Evolutionary conservation across 2,797 vertebrate species (phyloP).

Genomic region (Scarus forsteni): DNA sequence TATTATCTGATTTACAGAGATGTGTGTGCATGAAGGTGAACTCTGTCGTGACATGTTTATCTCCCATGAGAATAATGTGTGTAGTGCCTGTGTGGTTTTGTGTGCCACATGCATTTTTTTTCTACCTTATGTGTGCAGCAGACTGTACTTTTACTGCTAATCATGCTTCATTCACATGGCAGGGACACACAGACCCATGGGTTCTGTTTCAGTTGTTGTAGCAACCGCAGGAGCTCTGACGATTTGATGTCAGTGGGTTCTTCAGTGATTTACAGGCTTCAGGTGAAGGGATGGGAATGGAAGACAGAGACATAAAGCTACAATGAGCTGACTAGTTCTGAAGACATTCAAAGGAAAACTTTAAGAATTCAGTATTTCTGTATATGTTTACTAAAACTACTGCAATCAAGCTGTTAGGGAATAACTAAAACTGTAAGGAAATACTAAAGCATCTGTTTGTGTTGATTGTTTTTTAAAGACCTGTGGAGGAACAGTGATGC

Average conservation of each 20-base stretch:
- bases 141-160: conserved; percentile 49
- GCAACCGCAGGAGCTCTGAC: conserved; percentile 54
- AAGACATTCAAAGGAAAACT: neutral
- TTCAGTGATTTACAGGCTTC: conserved; percentile 46
- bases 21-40: conserved; percentile 50
- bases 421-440: neutral
- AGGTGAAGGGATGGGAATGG: conserved; percentile 8
- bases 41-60: conserved; percentile 62
- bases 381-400: neutral
- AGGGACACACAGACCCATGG: conserved; percentile 50
- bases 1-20: conserved; percentile 25
- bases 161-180: conserved; percentile 52
- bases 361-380: neutral
- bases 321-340: neutral
- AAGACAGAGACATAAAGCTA: neutral
- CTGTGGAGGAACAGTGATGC: neutral
- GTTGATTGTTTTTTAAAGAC: neutral
- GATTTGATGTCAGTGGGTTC: conserved; percentile 21
- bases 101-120: conserved; percentile 12
- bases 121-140: conserved; percentile 38
- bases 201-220: conserved; percentile 68
- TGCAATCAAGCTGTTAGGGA: neutral
- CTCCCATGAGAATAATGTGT: conserved; percentile 42
- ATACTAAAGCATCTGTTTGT: neutral
- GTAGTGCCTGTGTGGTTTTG: conserved; percentile 16